Evolutionary conservation across 2,113 vertebrate species (phyloP).

Genomic region (Platanista minor): DNA sequence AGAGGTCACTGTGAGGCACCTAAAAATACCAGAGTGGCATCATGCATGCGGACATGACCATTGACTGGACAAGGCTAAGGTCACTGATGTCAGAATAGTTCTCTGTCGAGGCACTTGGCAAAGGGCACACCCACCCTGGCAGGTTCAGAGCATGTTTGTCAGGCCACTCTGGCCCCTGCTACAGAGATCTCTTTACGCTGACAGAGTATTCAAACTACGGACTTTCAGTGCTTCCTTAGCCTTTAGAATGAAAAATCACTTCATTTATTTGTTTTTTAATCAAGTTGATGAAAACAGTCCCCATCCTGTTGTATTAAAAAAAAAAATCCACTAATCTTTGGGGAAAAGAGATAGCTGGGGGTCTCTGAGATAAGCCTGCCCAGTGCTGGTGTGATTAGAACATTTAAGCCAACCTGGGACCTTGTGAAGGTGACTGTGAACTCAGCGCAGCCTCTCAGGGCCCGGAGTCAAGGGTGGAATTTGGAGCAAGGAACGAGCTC

Average conservation of each 20-base stretch:
- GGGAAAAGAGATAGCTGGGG: neutral
- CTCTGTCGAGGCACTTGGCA: too few relatives aligned
- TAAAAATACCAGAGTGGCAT: fast-evolving
- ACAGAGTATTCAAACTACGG: too few relatives aligned
- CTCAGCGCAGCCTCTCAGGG: neutral
- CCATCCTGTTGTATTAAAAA: neutral
- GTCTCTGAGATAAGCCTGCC: neutral
- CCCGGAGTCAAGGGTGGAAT: neutral
- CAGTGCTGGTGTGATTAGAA: neutral
- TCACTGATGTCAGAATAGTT: fast-evolving
- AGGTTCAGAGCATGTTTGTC: neutral
- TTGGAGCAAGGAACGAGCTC: neutral
- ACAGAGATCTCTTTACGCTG: neutral
- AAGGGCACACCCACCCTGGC: too few relatives aligned
- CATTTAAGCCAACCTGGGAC: neutral
- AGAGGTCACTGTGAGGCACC: neutral
- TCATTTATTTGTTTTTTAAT: neutral
- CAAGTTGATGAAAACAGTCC: neutral
- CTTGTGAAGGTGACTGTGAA: neutral
- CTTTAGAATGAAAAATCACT: neutral
- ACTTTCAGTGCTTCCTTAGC: fast-evolving
- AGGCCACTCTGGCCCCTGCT: neutral
- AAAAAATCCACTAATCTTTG: neutral
- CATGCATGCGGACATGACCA: fast-evolving
- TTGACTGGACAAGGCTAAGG: neutral